Percentiles rank a stretch among this genome's conserved stretches.
phyloP scores from a whole-genome alignment of 1,140 invertebrate genomes.

The Parasteatoda tepidariorum region DNA sequence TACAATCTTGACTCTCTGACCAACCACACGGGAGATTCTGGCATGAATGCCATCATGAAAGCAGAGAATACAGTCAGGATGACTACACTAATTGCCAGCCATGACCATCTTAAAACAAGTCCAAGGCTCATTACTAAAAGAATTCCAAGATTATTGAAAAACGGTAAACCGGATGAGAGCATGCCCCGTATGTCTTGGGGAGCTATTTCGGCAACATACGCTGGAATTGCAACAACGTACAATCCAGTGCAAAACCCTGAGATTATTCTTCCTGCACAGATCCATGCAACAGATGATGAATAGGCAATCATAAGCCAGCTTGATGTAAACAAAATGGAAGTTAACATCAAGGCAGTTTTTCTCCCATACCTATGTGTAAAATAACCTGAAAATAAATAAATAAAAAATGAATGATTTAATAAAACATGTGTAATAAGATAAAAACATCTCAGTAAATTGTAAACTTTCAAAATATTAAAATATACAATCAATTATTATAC shows the following conservation, averaged over 20 bases:
- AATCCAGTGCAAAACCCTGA: constrained; percentile 76
- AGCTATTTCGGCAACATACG: constrained; percentile 91
- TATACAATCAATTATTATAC: too few species aligned
- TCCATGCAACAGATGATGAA: constrained; percentile 67
- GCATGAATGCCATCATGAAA: not conserved
- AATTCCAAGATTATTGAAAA: constrained; percentile 82
- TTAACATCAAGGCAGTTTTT: constrained; percentile 78
- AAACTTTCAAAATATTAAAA: too few species aligned
- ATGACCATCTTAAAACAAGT: not conserved
- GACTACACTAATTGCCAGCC: constrained; percentile 1
- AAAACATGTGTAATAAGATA: too few species aligned
- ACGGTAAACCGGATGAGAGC: constrained; percentile 82
- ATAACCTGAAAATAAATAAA: constrained; percentile 69
- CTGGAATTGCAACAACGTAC: constrained; percentile 74
- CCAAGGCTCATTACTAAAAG: constrained; percentile 71
- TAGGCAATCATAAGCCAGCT: constrained; percentile 83
- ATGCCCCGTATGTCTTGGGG: constrained; percentile 83
- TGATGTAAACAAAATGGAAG: constrained; percentile 78
- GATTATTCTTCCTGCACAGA: constrained; percentile 76
- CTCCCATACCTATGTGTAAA: constrained; percentile 82
- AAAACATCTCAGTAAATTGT: too few species aligned
- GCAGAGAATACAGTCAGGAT: not conserved
- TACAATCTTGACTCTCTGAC: not conserved
- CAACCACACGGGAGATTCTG: constrained; percentile 53
- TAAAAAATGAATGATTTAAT: not conserved